These are phyloP conservation scores for Poicephalus gulielmi DNA, from an alignment of 2,113 vertebrate species.

Conservation along the genomic window DNA sequence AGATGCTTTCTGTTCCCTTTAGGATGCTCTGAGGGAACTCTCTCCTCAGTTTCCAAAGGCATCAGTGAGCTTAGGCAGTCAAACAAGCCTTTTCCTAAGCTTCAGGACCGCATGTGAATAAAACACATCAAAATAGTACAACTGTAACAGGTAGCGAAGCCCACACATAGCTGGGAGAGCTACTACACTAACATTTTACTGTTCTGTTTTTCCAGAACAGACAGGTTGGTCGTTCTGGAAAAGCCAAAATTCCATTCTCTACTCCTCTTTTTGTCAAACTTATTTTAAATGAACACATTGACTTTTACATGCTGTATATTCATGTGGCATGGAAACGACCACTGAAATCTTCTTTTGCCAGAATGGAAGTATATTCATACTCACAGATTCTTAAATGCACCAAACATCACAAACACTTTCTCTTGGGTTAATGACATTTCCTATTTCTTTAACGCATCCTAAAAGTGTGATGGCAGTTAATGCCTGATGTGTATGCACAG, in stretches of 20 bases:
- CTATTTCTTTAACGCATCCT: neutral
- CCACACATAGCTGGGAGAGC: too few relatives aligned
- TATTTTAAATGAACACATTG: neutral
- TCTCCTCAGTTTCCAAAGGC: neutral
- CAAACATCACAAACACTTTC: neutral
- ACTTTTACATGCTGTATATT: neutral
- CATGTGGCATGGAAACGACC: neutral
- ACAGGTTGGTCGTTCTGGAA: neutral
- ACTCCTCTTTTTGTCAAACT: neutral
- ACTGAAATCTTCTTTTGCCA: neutral
- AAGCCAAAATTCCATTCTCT: neutral
- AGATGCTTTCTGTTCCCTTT: neutral
- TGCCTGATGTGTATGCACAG: neutral
- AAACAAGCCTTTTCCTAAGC: neutral
- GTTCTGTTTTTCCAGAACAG: neutral
- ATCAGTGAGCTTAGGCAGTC: neutral
- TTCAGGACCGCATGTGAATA: neutral
- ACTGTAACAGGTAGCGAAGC: neutral
- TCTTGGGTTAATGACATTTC: neutral
- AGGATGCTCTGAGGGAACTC: neutral
- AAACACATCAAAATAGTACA: neutral
- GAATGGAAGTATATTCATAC: neutral
- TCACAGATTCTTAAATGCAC: neutral
- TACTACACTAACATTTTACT: neutral
- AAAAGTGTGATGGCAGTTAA: neutral